Percentiles rank a stretch among this genome's conserved stretches.
phyloP scores from a whole-genome alignment of 35 echinoderm and acorn worm species.

The Amphiura filiformis region DNA sequence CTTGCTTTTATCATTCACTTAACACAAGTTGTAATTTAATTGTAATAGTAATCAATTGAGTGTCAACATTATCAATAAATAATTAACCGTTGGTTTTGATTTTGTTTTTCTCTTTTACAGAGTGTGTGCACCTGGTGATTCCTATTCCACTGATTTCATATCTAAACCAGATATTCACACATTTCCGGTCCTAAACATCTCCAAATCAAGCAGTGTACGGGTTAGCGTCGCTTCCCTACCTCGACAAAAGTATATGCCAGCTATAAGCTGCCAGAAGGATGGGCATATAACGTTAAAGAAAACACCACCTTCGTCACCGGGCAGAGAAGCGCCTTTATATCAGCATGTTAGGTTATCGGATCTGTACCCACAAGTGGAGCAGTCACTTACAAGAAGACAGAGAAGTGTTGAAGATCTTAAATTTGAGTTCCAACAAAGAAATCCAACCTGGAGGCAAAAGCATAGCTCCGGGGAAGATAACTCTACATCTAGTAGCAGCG shows the following conservation, averaged over 20 bases:
- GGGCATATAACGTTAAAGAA: slow-evolving; percentile 28
- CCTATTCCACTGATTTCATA: slow-evolving; percentile 76
- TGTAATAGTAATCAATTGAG: too few relatives aligned
- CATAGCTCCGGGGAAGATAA: not conserved
- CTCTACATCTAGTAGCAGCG: not conserved
- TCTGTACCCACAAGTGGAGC: not conserved
- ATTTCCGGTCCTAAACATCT: slow-evolving; percentile 80
- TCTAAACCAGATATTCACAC: slow-evolving; percentile 67
- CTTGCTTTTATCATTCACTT: too few relatives aligned
- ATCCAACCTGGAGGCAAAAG: not conserved
- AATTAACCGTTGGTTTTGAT: too few relatives aligned
- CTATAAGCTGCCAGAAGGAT: slow-evolving; percentile 40
- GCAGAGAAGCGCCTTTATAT: not conserved
- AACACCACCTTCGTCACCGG: not conserved
- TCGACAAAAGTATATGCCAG: slow-evolving; percentile 69
- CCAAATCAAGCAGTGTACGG: slow-evolving; percentile 73
- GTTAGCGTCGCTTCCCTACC: slow-evolving; percentile 80
- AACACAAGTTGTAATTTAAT: too few relatives aligned
- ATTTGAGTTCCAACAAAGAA: not conserved
- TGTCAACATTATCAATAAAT: too few relatives aligned
- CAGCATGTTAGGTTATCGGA: not conserved
- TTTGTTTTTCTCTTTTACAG: slow-evolving; percentile 41
- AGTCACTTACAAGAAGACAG: not conserved
- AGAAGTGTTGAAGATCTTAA: not conserved
- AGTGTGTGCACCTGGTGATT: slow-evolving; percentile 94